A percentile compares a stretch with the other conserved stretches of the same genome.
Conservation (phyloP, 2,888 invertebrate genomes). For the Dynastes maya region DNA sequence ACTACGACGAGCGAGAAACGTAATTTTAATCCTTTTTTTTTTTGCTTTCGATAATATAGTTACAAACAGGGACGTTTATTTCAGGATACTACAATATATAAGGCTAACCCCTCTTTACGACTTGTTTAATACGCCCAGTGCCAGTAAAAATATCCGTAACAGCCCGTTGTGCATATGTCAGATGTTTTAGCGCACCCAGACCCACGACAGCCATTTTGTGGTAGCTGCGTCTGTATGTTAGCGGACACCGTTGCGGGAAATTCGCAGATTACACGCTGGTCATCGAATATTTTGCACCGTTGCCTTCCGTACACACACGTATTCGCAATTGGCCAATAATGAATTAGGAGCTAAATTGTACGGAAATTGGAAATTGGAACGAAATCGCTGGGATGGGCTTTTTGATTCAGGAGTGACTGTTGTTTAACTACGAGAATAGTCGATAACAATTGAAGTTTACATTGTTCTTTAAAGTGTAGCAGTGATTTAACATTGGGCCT, state of each 20-base stretch:
- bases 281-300: slow-evolving; percentile 19
- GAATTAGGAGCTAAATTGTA: slow-evolving; percentile 35
- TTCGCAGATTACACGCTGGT: slow-evolving; percentile 32
- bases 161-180: slow-evolving; percentile 28
- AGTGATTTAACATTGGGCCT: no score
- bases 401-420: neutral
- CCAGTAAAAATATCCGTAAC: slow-evolving; percentile 13
- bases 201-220: slow-evolving; percentile 13
- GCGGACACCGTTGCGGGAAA: slow-evolving; percentile 26
- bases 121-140: neutral
- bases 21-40: neutral
- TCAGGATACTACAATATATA: neutral
- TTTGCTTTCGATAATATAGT: neutral
- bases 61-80: neutral
- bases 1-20: neutral
- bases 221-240: slow-evolving; percentile 13
- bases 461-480: no score
- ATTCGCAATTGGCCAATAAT: neutral
- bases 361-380: slow-evolving; percentile 34
- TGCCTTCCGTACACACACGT: neutral
- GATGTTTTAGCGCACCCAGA: neutral
- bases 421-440: neutral
- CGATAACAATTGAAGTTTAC: no score
- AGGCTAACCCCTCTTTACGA: slow-evolving; percentile 11
- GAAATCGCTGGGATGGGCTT: slow-evolving; percentile 3